phyloP scores from a whole-genome alignment of 1,140 invertebrate species.

The Drosophila leontia region DNA sequence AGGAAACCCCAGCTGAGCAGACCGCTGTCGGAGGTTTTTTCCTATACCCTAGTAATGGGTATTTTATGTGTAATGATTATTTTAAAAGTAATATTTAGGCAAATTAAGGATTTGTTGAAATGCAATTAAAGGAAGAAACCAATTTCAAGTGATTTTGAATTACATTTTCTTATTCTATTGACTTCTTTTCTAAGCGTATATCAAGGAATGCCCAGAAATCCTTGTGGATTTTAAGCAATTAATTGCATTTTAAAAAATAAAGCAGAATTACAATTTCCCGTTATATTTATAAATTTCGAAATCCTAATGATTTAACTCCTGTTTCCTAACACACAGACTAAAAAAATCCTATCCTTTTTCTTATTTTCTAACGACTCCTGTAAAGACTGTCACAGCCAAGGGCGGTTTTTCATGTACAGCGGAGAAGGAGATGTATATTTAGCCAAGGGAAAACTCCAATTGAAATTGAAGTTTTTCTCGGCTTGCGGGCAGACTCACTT shows the following conservation, averaged over 20 bases:
- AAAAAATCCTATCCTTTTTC: neutral
- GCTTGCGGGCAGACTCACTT: constrained; percentile 34
- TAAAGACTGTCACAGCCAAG: constrained; percentile 59
- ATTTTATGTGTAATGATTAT: neutral
- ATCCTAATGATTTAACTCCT: neutral
- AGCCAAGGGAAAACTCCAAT: constrained; percentile 23
- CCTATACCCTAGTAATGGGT: neutral
- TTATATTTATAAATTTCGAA: neutral
- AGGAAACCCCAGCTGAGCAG: neutral
- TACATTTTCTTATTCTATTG: no score
- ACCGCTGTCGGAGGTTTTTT: constrained; percentile 39
- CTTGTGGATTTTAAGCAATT: neutral
- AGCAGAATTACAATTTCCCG: neutral
- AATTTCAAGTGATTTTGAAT: no score
- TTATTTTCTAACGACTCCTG: constrained; percentile 45
- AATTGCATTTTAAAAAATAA: neutral
- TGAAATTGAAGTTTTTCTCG: constrained; percentile 67
- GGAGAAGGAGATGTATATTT: neutral
- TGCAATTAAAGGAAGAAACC: no score
- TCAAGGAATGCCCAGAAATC: neutral
- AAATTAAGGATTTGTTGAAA: neutral
- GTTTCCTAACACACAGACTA: neutral
- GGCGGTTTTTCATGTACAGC: constrained; percentile 11
- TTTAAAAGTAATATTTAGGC: neutral
- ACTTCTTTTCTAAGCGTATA: neutral